Base-by-base conservation (phyloP, 2,113 vertebrate species). In the Tapirus terrestris region DNA sequence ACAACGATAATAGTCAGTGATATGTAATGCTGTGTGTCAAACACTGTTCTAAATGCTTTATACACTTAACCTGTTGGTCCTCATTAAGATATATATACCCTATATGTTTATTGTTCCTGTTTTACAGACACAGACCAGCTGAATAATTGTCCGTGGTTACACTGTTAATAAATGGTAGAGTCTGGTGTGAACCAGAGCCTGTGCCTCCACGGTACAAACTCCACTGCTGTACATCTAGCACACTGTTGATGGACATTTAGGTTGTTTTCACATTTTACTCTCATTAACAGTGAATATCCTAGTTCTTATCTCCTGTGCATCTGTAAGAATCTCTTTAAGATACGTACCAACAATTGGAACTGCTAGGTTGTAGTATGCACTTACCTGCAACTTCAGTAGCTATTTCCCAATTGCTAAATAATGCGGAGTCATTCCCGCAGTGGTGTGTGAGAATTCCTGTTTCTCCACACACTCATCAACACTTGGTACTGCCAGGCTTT, bases 181-280 rank as follows among this genome's bases (percentile, higher is more conserved):
- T 1, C 31, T 79, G 45, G 43, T n/a, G n/a, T 18, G 68, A 83
- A 61, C n/a, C 45, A 58, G 31, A 13, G 9, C 36, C 58, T 27
- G 5, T 21, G 3, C 0, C 17, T 45, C 3, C 4, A 3, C 0
- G 43, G 51, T n/a, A 0, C 14, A 58, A 79, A 56, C 16, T 27
- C 23, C 31, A 27, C 53, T 3, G 3, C 14, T 45, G 8, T 68
- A 2, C 20, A 2, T 27, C 67, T 6, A 53, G 14, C 10, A 18
- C 17, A 43, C 27, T 20, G 27, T 3, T n/a, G 10, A 39, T 80
- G 61, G 27, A 6, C 23, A 14, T 8, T 14, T 10, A 16, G 3
- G 1, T n/a, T 39, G 1, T n/a, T 39, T 33, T 21, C 36, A 6
- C 45, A 7, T 43, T 51, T 70, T 23, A 13, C 5, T 58, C 27